Conservation (phyloP, 2,888 invertebrate genomes). For the Pecten maximus region DNA sequence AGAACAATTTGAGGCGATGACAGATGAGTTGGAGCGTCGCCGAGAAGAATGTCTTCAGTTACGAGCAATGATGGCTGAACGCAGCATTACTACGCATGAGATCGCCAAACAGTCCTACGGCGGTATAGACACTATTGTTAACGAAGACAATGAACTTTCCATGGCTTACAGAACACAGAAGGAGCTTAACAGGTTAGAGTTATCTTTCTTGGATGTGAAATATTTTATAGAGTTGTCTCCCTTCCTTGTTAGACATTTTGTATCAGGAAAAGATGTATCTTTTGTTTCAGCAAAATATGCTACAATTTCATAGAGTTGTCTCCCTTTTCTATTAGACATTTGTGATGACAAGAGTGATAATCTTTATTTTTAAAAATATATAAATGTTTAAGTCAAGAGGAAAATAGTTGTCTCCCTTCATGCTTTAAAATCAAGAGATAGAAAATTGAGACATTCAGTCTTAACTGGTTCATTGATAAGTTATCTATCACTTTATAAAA, state of each 20-base stretch:
- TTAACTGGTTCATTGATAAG: too few relatives aligned
- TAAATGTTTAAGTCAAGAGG: too few relatives aligned
- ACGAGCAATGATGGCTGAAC: conserved; percentile 90
- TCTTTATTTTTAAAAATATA: too few relatives aligned
- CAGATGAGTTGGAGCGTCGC: conserved; percentile 92
- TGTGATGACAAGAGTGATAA: too few relatives aligned
- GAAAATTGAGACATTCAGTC: too few relatives aligned
- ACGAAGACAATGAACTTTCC: conserved; percentile 94
- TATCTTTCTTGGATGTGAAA: neutral
- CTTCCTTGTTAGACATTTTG: neutral
- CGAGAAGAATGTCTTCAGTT: conserved; percentile 95
- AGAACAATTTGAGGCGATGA: conserved; percentile 90
- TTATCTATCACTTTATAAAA: too few relatives aligned
- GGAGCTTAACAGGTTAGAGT: conserved; percentile 90
- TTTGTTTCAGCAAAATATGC: too few relatives aligned
- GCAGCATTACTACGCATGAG: conserved; percentile 76
- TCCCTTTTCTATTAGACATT: too few relatives aligned
- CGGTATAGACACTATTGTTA: conserved; percentile 86
- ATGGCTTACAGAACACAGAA: conserved; percentile 97
- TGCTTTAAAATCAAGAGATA: too few relatives aligned
- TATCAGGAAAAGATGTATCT: too few relatives aligned
- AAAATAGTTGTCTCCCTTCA: too few relatives aligned
- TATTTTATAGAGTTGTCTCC: neutral
- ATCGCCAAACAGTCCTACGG: conserved; percentile 85
- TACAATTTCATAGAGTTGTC: too few relatives aligned